These are phyloP conservation scores for Eupithecia centaureata DNA, from an alignment of 2,888 invertebrate species.

Conservation along the genomic window DNA sequence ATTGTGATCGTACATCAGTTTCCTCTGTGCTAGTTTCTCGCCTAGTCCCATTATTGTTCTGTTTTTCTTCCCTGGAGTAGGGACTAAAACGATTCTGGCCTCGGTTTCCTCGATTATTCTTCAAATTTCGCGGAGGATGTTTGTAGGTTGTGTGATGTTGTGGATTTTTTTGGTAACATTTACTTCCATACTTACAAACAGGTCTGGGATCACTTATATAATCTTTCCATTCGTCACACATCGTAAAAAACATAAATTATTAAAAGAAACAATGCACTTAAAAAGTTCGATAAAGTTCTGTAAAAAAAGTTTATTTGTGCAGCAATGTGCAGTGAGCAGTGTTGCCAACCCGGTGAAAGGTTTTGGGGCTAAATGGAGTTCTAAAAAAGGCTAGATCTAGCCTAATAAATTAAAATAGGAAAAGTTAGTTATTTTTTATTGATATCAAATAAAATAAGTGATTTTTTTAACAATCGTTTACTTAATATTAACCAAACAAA, in stretches of 20 bases:
- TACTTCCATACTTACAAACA: constrained; percentile 89
- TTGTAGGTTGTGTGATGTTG: constrained; percentile 89
- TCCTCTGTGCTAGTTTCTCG: constrained; percentile 13
- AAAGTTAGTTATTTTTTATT: no score
- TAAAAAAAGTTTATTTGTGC: no score
- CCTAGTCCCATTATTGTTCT: not conserved
- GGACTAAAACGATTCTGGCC: constrained; percentile 56
- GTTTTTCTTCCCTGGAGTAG: constrained; percentile 45
- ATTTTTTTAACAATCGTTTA: no score
- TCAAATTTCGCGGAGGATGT: constrained; percentile 85
- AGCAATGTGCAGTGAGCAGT: no score
- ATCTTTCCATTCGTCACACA: constrained; percentile 71
- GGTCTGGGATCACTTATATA: constrained; percentile 76
- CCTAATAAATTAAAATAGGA: no score
- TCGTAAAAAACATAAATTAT: not conserved
- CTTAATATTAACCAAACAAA: no score
- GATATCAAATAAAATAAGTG: no score
- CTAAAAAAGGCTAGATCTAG: no score
- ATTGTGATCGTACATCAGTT: not conserved
- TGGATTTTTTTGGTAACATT: constrained; percentile 93
- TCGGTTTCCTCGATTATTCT: constrained; percentile 47
- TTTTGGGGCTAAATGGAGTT: no score
- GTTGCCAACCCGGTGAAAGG: no score
- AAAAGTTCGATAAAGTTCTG: no score
- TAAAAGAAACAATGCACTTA: not conserved